Conservation (phyloP, 1,140 invertebrate species). For the Bombus vancouverensis region DNA sequence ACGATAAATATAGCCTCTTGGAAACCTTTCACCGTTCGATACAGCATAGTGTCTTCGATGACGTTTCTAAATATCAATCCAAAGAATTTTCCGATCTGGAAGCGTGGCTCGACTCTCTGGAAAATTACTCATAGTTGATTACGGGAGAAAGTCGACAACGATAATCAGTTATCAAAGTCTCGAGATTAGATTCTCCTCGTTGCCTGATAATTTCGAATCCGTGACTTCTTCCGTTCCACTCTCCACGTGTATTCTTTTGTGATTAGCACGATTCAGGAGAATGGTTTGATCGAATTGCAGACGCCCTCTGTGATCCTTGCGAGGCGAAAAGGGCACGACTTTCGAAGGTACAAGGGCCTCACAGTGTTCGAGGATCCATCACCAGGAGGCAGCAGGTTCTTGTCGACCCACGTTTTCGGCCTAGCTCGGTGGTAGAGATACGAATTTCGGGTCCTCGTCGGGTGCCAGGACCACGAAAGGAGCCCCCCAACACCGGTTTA, state of each 20-base stretch:
- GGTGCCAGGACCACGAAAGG: neutral
- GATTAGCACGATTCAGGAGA: neutral
- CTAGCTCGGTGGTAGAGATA: conserved; percentile 22
- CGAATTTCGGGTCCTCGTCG: conserved; percentile 58
- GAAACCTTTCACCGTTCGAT: neutral
- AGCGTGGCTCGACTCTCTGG: conserved; percentile 26
- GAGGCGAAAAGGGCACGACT: conserved; percentile 16
- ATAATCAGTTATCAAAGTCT: conserved; percentile 44
- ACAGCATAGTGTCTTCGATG: too few species aligned
- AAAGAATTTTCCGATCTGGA: conserved; percentile 16
- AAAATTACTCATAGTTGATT: conserved; percentile 57
- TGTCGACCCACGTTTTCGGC: conserved; percentile 24
- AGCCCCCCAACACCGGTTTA: conserved; percentile 23
- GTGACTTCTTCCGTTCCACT: neutral
- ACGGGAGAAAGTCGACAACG: conserved; percentile 40
- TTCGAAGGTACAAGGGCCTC: conserved; percentile 33
- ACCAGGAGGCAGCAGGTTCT: conserved; percentile 76
- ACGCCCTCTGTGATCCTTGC: conserved; percentile 31
- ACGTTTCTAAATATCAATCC: too few species aligned
- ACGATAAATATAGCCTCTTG: neutral
- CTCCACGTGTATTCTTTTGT: neutral
- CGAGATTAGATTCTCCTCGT: conserved; percentile 46
- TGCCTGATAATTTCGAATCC: conserved; percentile 18
- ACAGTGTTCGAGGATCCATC: conserved; percentile 58
- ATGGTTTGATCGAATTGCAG: neutral